Evolutionary conservation across 2,797 vertebrate genomes (phyloP).

Genomic region (Knipowitschia caucasica): DNA sequence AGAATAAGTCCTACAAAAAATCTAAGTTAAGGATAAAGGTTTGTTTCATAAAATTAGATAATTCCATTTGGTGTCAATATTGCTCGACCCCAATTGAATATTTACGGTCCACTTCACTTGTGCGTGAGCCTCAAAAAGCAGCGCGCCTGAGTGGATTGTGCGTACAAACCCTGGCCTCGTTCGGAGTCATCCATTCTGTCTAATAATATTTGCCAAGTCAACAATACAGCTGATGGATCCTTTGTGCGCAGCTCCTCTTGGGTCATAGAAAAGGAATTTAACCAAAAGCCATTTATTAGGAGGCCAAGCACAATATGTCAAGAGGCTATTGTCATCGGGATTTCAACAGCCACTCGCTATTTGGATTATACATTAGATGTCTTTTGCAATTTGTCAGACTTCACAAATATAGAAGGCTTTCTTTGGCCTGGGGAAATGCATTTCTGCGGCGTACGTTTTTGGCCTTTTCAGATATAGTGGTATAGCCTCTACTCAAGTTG

Average conservation of each 20-base stretch:
- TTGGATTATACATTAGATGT: neutral
- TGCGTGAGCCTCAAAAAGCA: conserved; percentile 25
- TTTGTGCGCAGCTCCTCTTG: conserved; percentile 34
- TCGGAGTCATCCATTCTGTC: conserved; percentile 41
- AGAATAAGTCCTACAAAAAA: too few species aligned
- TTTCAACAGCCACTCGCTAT: neutral
- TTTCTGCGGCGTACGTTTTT: neutral
- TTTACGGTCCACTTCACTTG: conserved; percentile 32
- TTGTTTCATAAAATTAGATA: too few species aligned
- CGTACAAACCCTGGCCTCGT: conserved; percentile 36
- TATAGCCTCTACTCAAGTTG: too few species aligned
- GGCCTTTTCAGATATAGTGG: neutral
- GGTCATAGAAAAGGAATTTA: conserved; percentile 37
- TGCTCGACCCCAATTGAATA: neutral
- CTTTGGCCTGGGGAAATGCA: neutral
- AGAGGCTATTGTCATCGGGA: neutral
- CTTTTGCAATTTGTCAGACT: conserved; percentile 1
- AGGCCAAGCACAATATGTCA: neutral
- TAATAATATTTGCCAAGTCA: conserved; percentile 60
- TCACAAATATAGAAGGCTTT: neutral
- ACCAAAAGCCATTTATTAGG: conserved; percentile 23
- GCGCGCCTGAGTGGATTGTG: conserved; percentile 30
- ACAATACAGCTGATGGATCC: conserved; percentile 53
- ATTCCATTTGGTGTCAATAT: neutral
- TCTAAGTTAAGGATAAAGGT: too few species aligned